phyloP scores from a whole-genome alignment of 2,797 vertebrate genomes.

The Characodon lateralis region DNA sequence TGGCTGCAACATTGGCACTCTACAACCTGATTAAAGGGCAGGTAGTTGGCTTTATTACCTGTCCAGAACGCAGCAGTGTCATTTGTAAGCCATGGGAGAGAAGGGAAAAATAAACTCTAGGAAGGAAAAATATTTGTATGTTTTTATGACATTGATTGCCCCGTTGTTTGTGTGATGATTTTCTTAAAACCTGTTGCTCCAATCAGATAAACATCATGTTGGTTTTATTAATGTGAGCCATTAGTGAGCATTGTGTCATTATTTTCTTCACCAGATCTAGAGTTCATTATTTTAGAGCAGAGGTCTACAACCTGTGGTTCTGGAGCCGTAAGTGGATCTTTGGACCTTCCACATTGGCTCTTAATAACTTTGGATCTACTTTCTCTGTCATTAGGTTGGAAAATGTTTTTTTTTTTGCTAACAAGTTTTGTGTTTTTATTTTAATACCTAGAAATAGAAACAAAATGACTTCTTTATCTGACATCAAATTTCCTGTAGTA shows the following conservation, averaged over 20 bases:
- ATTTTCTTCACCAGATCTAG: background rate
- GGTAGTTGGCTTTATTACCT: slow-evolving; percentile 69
- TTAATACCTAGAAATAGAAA: no score
- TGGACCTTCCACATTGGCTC: no score
- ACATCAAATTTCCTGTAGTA: no score
- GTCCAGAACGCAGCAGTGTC: background rate
- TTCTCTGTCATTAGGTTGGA: no score
- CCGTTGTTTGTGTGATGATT: background rate
- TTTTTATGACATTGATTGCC: background rate
- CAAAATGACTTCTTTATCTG: no score
- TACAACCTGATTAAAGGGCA: slow-evolving; percentile 94
- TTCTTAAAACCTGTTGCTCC: background rate
- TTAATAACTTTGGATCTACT: no score
- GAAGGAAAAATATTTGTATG: background rate
- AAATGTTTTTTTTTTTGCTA: no score
- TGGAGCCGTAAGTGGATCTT: no score
- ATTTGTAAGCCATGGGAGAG: background rate
- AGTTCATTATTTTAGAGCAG: background rate
- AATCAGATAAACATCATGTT: background rate
- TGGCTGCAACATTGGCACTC: slow-evolving; percentile 92
- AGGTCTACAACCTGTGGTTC: no score
- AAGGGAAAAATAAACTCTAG: background rate
- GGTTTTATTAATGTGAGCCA: background rate
- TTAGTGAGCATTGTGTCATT: background rate
- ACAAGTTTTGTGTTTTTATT: no score